Base-by-base conservation (phyloP, 2,797 vertebrate species). In the Phaenicophaeus curvirostris region DNA sequence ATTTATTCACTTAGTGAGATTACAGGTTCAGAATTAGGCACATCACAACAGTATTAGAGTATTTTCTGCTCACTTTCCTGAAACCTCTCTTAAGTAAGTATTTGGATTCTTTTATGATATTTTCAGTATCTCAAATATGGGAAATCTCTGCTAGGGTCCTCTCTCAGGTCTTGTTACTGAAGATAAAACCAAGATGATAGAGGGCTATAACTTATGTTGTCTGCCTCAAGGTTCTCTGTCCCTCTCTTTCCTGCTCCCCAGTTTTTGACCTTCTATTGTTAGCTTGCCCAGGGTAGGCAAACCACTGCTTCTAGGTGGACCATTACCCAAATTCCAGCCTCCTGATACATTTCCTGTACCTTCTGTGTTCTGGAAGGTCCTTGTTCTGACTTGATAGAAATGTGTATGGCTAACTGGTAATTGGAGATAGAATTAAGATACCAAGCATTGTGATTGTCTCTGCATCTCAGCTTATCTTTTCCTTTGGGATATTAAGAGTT, bases 1-100 rank as follows among this genome's bases (percentile, higher is more conserved):
- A 30, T 31, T 48, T 39, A 12, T 27, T 48, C n/a, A 35, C 4
- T 67, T 14, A 66, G 28, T 25, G 57, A 66, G 59, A 28, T 68
- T 50, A 16, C 24, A 62, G 12, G 23, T 71, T 37, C 28, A 39
- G 82, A 85, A 61, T 27, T 28, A 1, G 23, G 54, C 41, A 55
- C 2, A 1, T 20, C 3, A 8, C 37, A 27, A 18, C 8, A 23
- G 11, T 51, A 12, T 48, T 15, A 5, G 31, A n/a, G 9, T 50
- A 21, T 50, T 88, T 57, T 59, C 44, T 67, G 48, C 20, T 74
- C 11, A 3, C 23, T 80, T 50, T 27, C 28, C 30, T n/a, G 41
- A 93, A 74, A 67, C 16, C 15, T 30, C 0, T n/a, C 13, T 85
- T 84, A 33, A 17, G 7, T 58, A 27, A 85, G 13, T 72, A 74